Evolutionary conservation across 2,888 invertebrate genomes (phyloP), one percentile per base, ranked within the genome.

Genomic region (Miltochrista miniata): DNA sequence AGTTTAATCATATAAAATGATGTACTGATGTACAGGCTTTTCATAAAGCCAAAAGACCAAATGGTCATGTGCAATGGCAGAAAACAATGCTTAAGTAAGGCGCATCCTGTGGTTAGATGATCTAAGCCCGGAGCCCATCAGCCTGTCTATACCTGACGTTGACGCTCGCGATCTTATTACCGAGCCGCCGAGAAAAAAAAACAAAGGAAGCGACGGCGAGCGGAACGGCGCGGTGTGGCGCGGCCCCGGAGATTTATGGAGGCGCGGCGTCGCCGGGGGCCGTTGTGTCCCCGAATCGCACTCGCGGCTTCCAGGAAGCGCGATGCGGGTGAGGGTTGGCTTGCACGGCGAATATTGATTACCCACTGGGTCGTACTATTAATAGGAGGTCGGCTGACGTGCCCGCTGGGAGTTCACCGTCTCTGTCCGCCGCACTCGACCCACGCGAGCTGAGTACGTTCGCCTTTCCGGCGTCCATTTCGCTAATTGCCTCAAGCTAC

Each of bases 141-240:
- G 59, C 69, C 66, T 60, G 63, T 79, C 80, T 83, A 79, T 90
- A 89, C 90, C 89, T 90, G 90, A 85, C 81, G 78, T 81, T 83
- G 86, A 85, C 81, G 87, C 73, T 74, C 81, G 88, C 85, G 86
- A 80, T 87, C 87, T 88, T 88, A 86, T 87, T 89, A 85, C 86
- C 76, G 74, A 66, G 72, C 70, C 72, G 56, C 51, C 51, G 68
- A 56, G 56, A 69, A 75, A 81, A 81, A 79, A 79, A 87, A 87
- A 87, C 82, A 83, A 83, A 81, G 83, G 83, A 83, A 79, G 80
- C 80, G 80, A 70, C 79, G 77, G 70, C 68, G 71, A 73, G 70
- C 79, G 78, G 70, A 68, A 72, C 68, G 80, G 69, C 79, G 78
- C 70, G 67, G 71, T 72, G 70, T 79, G 78, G 70, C 68, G 73